Conservation (phyloP, 2,888 invertebrate genomes). For the Lochmaea crataegi region DNA sequence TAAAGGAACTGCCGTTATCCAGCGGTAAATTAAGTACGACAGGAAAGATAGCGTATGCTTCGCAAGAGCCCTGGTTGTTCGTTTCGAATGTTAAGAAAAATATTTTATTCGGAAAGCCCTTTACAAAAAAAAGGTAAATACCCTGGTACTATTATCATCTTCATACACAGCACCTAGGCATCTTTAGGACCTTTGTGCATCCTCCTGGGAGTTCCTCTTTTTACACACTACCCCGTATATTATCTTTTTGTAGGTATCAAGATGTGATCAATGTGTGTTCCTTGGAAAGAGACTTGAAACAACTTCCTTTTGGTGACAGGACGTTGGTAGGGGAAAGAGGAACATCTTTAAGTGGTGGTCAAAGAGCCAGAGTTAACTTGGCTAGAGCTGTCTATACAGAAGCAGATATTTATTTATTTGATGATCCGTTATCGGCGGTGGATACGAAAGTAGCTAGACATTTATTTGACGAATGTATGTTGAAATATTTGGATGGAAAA, state of each 20-base stretch:
- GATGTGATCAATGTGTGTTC: constrained; percentile 73
- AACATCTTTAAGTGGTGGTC: no score
- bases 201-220: no score
- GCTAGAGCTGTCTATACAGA: constrained; percentile 82
- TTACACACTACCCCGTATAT: background rate
- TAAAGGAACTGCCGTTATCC: constrained; percentile 76
- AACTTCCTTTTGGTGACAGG: constrained; percentile 78
- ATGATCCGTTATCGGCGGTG: constrained; percentile 85
- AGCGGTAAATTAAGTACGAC: constrained; percentile 72
- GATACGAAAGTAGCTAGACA: constrained; percentile 82
- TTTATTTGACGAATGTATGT: constrained; percentile 80
- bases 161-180: no score
- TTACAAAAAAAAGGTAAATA: constrained; percentile 68
- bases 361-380: constrained; percentile 71
- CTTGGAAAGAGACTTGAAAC: constrained; percentile 75
- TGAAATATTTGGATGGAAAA: constrained; percentile 68
- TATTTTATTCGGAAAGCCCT: constrained; percentile 80
- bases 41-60: constrained; percentile 77
- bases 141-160: no score
- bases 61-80: constrained; percentile 86
- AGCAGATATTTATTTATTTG: constrained; percentile 81
- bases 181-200: no score
- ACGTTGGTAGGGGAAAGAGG: constrained; percentile 80
- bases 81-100: constrained; percentile 80
- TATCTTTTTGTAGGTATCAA: constrained; percentile 49